These are phyloP conservation scores for Drosophila rubida DNA, from an alignment of 2,888 invertebrate species.

Conservation along the genomic window DNA sequence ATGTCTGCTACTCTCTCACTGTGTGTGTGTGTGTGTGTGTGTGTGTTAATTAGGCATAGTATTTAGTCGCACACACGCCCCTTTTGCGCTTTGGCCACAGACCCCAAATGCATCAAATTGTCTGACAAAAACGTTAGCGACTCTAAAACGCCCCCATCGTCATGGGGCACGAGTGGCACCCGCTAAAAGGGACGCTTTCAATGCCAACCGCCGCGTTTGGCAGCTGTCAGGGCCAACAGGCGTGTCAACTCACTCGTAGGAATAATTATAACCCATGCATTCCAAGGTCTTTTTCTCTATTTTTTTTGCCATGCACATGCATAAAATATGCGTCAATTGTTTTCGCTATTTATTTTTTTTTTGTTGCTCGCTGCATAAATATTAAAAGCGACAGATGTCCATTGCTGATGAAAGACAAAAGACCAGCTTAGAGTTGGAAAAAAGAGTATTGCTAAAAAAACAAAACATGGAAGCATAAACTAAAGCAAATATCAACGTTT, in stretches of 20 bases:
- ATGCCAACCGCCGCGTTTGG: slow-evolving; percentile 56
- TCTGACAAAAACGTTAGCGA: slow-evolving; percentile 62
- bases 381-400: slow-evolving; percentile 67
- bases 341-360: slow-evolving; percentile 21
- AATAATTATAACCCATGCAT: slow-evolving; percentile 63
- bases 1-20: not conserved
- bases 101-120: slow-evolving; percentile 73
- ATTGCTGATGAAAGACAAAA: slow-evolving; percentile 49
- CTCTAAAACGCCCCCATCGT: slow-evolving; percentile 49
- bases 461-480: slow-evolving; percentile 3
- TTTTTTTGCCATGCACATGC: slow-evolving; percentile 45
- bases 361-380: slow-evolving; percentile 46
- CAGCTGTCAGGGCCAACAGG: slow-evolving; percentile 54
- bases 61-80: slow-evolving; percentile 67
- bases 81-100: slow-evolving; percentile 23
- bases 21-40: slow-evolving; percentile 23
- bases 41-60: slow-evolving; percentile 72
- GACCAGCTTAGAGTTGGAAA: slow-evolving; percentile 55
- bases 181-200: slow-evolving; percentile 44
- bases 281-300: not conserved
- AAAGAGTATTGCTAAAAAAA: slow-evolving; percentile 7
- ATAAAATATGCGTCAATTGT: slow-evolving; percentile 52
- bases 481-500: slow-evolving; percentile 19
- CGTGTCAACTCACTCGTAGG: slow-evolving; percentile 51
- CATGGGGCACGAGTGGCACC: slow-evolving; percentile 29